Evolutionary conservation across 2,888 invertebrate species (phyloP), one percentile per base, ranked within the genome.

Genomic region (Anthophora plumipes): DNA sequence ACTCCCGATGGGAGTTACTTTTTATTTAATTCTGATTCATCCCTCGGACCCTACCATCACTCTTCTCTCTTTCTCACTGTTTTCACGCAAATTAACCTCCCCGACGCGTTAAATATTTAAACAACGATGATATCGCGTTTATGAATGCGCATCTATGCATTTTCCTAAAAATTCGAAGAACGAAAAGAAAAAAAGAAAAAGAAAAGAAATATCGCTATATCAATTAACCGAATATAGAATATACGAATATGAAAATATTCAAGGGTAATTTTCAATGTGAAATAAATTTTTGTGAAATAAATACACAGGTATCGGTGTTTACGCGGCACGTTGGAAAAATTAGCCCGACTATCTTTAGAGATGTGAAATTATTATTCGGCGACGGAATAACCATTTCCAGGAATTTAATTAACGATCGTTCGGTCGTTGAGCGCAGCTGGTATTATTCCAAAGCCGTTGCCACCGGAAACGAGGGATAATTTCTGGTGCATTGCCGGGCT

Each of bases 381-480:
- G 25, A 37, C 20, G 54, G 50, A 55, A 61, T 79, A 57, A 72
- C 31, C 54, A 57, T 66, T 71, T 71, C 52, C 61, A 72, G 60
- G 72, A 80, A 80, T 66, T 71, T 71, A 79, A 80, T 80, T 80
- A 70, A 79, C 59, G 64, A 66, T 60, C 59, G 52, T 67, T 66
- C 48, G 79, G 39, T 43, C 43, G 63, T 52, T 59, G 60, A 46
- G 57, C 63, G 61, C 79, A 52, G 79, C 60, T 64, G 59, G 71
- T 61, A 66, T 67, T 79, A 71, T 54, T 68, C 46, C 71, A 46
- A 70, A 60, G 52, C 41, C 20, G 60, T 43, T 20, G 54, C 79
- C 52, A 66, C 79, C 79, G 80, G 79, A 80, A 79, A 80, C 80
- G 55, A 48, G 72, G 80, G 79, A 79, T 78, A 78, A 80, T 80